A percentile compares a stretch with the other conserved stretches of the same genome.
Conservation (phyloP, 2,797 vertebrate genomes). For the Trichosurus vulpecula region DNA sequence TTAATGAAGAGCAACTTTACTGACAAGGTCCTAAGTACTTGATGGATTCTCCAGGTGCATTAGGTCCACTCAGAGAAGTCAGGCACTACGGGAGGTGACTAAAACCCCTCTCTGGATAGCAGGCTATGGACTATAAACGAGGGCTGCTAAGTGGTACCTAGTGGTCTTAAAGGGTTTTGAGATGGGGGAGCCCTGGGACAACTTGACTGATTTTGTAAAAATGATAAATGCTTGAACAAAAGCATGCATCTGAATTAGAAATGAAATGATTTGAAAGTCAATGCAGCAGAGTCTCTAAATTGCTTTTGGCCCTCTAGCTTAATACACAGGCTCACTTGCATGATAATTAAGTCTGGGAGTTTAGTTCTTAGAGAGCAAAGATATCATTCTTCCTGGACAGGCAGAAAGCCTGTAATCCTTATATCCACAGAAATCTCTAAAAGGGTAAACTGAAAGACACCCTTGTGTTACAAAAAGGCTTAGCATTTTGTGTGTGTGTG, state of each 20-base stretch:
- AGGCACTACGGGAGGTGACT: background rate
- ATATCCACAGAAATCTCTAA: constrained; percentile 35
- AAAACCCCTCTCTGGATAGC: background rate
- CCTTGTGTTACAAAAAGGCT: constrained; percentile 57
- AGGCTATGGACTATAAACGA: constrained; percentile 30
- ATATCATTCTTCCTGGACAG: constrained; percentile 67
- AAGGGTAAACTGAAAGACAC: constrained; percentile 54
- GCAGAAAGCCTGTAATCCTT: constrained; percentile 68
- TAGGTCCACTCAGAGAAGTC: background rate
- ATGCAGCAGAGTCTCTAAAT: constrained; percentile 66
- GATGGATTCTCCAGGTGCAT: background rate
- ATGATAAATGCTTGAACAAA: constrained; percentile 66
- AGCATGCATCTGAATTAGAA: constrained; percentile 64
- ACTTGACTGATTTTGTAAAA: constrained; percentile 50
- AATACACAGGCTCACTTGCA: constrained; percentile 52
- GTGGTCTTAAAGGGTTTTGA: background rate
- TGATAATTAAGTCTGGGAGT: constrained; percentile 71
- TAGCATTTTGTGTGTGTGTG: background rate
- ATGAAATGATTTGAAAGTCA: constrained; percentile 76
- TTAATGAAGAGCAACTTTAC: constrained; percentile 34
- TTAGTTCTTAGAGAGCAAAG: constrained; percentile 68
- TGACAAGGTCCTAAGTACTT: constrained; percentile 6
- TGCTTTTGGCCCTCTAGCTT: constrained; percentile 67
- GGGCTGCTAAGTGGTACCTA: background rate
- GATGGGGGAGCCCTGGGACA: constrained; percentile 10